These are phyloP conservation scores for Silurus meridionalis DNA, from an alignment of 2,113 vertebrate species.

Conservation along the genomic window DNA sequence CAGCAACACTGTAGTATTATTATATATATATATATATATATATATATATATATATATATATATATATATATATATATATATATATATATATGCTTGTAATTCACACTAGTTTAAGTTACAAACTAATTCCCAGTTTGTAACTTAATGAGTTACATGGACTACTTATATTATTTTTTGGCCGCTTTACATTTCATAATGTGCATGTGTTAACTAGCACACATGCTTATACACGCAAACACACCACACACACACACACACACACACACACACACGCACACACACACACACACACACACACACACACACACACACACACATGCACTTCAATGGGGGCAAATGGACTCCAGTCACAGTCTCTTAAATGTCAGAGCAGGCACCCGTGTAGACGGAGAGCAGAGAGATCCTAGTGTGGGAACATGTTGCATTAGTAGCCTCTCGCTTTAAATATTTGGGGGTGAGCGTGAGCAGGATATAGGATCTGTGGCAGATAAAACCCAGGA, in stretches of 20 bases:
- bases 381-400: constrained; percentile 42
- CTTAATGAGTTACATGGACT: not conserved
- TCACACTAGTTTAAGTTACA: not conserved
- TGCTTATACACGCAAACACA: too few relatives aligned
- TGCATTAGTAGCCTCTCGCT: constrained; percentile 54
- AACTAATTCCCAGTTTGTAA: too few relatives aligned
- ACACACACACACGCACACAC: constrained; percentile 31
- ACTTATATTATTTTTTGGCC: not conserved
- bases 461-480: constrained; percentile 66
- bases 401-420: constrained; percentile 55
- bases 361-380: constrained; percentile 51
- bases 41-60: too few relatives aligned
- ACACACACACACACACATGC: constrained; percentile 17
- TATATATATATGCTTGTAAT: not conserved
- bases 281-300: constrained; percentile 27
- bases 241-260: constrained; percentile 15
- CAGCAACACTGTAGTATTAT: not conserved
- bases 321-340: constrained; percentile 32
- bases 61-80: not conserved
- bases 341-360: constrained; percentile 41
- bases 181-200: not conserved
- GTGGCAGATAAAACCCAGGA: constrained; percentile 71
- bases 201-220: not conserved
- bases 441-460: constrained; percentile 52
- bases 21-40: not conserved